Conservation (phyloP, 2,113 vertebrate species). For the Dasyprocta punctata region DNA sequence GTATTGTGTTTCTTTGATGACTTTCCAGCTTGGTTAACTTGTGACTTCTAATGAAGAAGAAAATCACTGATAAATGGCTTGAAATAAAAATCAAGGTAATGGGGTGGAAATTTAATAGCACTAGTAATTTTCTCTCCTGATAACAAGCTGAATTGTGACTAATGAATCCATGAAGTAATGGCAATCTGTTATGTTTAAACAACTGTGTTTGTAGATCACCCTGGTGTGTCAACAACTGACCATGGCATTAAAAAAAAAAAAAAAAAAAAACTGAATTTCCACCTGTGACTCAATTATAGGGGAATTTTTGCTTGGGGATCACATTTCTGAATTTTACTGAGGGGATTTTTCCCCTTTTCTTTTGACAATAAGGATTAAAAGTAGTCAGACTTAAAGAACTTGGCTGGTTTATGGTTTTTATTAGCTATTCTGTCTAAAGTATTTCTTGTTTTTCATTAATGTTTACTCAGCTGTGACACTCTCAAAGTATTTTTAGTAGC, state of each 20-base stretch:
- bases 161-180: slow-evolving; percentile 33
- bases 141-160: slow-evolving; percentile 64
- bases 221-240: slow-evolving; percentile 8
- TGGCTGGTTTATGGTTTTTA: background rate
- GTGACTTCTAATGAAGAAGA: slow-evolving; percentile 65
- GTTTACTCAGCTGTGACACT: slow-evolving; percentile 76
- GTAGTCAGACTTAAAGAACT: slow-evolving; percentile 2
- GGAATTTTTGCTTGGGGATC: slow-evolving; percentile 37
- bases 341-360: slow-evolving; percentile 57
- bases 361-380: slow-evolving; percentile 63
- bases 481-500: slow-evolving; percentile 51
- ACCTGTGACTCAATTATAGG: slow-evolving; percentile 15
- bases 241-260: background rate
- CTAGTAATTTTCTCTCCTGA: slow-evolving; percentile 58
- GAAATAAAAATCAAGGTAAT: slow-evolving; percentile 68
- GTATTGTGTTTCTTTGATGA: slow-evolving; percentile 58
- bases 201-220: slow-evolving; percentile 67
- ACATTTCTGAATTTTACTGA: slow-evolving; percentile 61
- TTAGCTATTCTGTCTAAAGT: slow-evolving; percentile 30
- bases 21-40: slow-evolving; percentile 64
- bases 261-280: background rate
- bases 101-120: slow-evolving; percentile 71
- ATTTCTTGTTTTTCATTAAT: slow-evolving; percentile 35
- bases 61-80: slow-evolving; percentile 43
- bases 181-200: slow-evolving; percentile 72